Evolutionary conservation across 2,888 invertebrate genomes (phyloP), one percentile per base, ranked within the genome.

Genomic region (Cheilosia pagana): DNA sequence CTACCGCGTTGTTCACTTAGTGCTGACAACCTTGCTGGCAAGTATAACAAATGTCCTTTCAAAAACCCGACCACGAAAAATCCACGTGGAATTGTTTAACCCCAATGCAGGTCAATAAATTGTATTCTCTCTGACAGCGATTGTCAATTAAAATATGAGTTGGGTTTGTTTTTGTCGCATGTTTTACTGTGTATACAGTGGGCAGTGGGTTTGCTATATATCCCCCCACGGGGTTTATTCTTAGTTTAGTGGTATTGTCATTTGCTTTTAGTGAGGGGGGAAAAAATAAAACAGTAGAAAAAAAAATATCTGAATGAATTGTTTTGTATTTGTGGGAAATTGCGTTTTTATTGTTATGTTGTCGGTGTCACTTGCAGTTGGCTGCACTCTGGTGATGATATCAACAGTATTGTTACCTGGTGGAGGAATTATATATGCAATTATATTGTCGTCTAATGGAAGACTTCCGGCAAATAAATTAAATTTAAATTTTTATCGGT

Each of bases 381-480:
- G 35, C 35, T 35, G 35, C 12, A 35, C 35, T 35, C 35, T 35
- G 3, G 1, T 35, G 12, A 35, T 35, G 16, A 16, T 45, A 3
- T 25, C 6, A 3, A 23, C 12, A 16, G 35, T 2, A 12, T 28
- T 21, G 23, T 39, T 16, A 35, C 67, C 67, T 43, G 67, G n/a
- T 4, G 67, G 10, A 31, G 21, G 59, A 50, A 59, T 75, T 57
- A 57, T 48, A 41, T 52, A 59, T 67, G 67, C 59, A 67, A 52
- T 67, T 76, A 67, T 25, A 60, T 25, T 50, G 50, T 23, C 41
- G 57, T 57, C 65, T 75, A 75, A 67, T 57, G 75, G 57, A 65
- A 59, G 16, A 55, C 35, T 48, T 35, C 35, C 48, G 63, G 52
- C 8, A 50, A 35, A 57, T 25, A 57, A 50, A 41, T 52, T 10